Evolutionary conservation across 1,140 invertebrate genomes (phyloP).

Genomic region (Pristionchus pacificus): DNA sequence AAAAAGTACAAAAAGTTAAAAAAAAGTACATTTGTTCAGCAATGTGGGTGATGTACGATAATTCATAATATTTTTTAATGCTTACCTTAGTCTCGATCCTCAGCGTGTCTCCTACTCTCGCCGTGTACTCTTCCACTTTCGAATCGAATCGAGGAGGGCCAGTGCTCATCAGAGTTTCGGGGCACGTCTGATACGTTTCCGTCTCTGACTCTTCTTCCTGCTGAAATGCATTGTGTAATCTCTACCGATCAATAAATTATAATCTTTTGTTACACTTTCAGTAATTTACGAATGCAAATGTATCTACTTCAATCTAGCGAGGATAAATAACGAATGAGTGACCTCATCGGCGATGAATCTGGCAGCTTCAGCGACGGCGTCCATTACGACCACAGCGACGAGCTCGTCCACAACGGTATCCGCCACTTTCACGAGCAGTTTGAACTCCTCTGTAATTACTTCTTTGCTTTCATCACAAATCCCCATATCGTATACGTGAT

Average conservation of each 20-base stretch:
- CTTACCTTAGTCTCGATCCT: slow-evolving; percentile 35
- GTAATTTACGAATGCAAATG: no score
- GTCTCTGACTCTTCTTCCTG: slow-evolving; percentile 24
- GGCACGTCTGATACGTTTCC: slow-evolving; percentile 4
- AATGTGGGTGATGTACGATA: no score
- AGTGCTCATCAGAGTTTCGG: slow-evolving; percentile 13
- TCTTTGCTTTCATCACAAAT: background rate
- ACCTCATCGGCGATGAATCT: slow-evolving; percentile 18
- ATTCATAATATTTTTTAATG: no score
- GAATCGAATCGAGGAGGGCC: slow-evolving; percentile 41
- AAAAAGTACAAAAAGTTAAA: no score
- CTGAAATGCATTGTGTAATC: no score
- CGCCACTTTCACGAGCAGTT: slow-evolving; percentile 51
- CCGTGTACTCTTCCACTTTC: slow-evolving; percentile 33
- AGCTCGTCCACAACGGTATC: slow-evolving; percentile 45
- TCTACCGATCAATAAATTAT: no score
- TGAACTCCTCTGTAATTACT: slow-evolving; percentile 43
- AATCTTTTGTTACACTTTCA: no score
- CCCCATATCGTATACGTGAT: no score
- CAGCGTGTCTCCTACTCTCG: slow-evolving; percentile 31
- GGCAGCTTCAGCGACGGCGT: slow-evolving; percentile 45
- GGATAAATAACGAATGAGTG: slow-evolving; percentile 19
- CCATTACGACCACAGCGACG: slow-evolving; percentile 49
- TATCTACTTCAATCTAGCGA: no score
- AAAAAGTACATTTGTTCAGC: no score